A percentile compares a stretch with the other conserved stretches of the same genome.
phyloP scores from a whole-genome alignment of 53 echinoderm and acorn worm genomes.

The Hippasteria phrygiana region DNA sequence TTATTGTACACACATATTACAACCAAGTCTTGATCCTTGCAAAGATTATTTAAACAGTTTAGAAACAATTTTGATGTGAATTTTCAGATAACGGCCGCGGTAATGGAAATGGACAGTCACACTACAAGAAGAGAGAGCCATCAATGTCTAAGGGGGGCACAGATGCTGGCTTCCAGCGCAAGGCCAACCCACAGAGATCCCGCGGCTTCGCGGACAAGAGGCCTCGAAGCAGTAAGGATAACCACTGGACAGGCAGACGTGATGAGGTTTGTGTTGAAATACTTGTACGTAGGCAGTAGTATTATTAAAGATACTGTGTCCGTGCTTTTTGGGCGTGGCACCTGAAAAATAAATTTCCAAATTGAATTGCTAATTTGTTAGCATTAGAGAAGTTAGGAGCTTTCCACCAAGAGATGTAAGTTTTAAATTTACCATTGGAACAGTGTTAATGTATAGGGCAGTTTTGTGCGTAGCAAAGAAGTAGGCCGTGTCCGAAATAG shows the following conservation, averaged over 20 bases:
- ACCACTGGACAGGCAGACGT: conserved; percentile 86
- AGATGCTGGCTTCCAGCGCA: conserved; percentile 54
- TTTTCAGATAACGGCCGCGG: conserved; percentile 76
- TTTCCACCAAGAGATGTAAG: no score
- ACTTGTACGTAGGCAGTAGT: no score
- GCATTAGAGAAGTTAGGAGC: no score
- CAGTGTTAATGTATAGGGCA: no score
- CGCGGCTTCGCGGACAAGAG: conserved; percentile 82
- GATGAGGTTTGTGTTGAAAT: conserved; percentile 86
- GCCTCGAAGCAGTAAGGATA: conserved; percentile 68
- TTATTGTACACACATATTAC: no score
- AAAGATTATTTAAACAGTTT: neutral
- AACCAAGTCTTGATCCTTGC: neutral
- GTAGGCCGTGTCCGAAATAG: no score
- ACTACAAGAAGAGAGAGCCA: conserved; percentile 73
- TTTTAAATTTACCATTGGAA: no score
- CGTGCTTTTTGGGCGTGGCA: no score
- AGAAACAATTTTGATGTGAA: neutral
- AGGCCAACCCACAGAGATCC: conserved; percentile 70
- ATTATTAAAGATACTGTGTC: no score
- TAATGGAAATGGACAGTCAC: conserved; percentile 70
- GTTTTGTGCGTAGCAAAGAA: no score
- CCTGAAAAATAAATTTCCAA: no score
- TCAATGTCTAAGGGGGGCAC: conserved; percentile 58
- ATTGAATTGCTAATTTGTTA: no score